Evolutionary conservation across 2,113 vertebrate genomes (phyloP).

Genomic region (Aramus guarauna): DNA sequence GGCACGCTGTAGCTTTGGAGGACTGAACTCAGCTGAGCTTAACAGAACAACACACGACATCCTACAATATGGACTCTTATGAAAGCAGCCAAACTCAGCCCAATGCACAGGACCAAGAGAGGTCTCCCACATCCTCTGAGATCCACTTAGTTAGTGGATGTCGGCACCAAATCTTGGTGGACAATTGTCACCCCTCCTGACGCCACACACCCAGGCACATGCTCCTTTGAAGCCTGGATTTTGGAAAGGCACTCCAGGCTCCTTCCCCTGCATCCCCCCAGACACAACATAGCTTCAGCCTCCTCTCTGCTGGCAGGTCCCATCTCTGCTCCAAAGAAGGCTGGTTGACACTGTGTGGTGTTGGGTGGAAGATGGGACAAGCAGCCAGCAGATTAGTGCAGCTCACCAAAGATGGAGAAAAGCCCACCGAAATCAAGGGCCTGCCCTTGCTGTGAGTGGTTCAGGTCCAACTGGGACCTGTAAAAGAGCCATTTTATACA

Average conservation of each 20-base stretch:
- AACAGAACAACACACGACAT: not conserved
- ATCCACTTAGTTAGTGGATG: not conserved
- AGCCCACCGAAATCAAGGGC: not conserved
- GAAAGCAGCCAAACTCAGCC: not conserved
- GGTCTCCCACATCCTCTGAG: not conserved
- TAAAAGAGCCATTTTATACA: not conserved
- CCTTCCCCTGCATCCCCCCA: not conserved
- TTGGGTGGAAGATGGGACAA: not conserved
- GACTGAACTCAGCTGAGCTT: not conserved
- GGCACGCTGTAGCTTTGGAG: not conserved
- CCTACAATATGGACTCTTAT: not conserved
- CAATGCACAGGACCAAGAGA: not conserved
- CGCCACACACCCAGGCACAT: not conserved
- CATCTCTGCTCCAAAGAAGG: not conserved
- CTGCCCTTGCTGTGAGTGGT: not conserved
- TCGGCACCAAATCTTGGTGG: not conserved
- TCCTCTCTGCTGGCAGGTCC: not conserved
- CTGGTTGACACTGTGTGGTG: accelerated
- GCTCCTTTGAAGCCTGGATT: not conserved
- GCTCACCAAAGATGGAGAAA: not conserved
- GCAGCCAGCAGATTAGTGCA: not conserved
- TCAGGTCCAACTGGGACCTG: not conserved
- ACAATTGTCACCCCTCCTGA: not conserved
- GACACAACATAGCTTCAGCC: not conserved
- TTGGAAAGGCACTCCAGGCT: not conserved